These are phyloP conservation scores for Varanus komodoensis DNA, from an alignment of 2,113 vertebrate genomes.

Conservation along the genomic window DNA sequence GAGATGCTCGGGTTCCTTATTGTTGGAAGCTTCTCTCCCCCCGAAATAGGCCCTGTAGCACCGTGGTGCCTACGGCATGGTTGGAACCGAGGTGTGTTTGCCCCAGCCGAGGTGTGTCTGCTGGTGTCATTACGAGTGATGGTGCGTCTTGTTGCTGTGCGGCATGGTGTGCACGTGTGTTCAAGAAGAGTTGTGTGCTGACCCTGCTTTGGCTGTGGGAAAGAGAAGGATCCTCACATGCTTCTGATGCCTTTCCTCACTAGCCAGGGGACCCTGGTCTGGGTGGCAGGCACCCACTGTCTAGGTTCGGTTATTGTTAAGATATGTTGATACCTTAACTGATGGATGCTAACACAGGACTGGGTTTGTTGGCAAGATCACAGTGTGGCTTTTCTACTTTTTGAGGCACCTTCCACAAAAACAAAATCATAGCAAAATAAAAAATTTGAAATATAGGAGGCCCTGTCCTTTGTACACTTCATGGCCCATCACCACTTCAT, in stretches of 20 bases:
- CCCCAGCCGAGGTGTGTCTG: background rate
- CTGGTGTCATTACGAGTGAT: background rate
- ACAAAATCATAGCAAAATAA: background rate
- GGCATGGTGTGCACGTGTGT: conserved; percentile 51
- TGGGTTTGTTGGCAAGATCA: conserved; percentile 13
- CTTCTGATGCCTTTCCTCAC: background rate
- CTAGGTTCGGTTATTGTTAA: background rate
- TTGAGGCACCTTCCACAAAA: conserved; percentile 39
- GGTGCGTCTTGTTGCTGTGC: conserved; percentile 43
- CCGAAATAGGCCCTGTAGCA: background rate
- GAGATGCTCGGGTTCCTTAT: conserved; percentile 41
- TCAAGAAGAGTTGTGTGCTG: background rate
- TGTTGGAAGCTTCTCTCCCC: background rate
- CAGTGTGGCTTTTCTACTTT: background rate
- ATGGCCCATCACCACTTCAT: conserved; percentile 50
- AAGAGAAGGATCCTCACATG: background rate
- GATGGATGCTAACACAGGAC: conserved; percentile 20
- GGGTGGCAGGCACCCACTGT: conserved; percentile 11
- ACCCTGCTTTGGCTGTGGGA: background rate
- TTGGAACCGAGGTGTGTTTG: background rate
- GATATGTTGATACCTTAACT: conserved; percentile 28
- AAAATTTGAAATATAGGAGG: conserved; percentile 28
- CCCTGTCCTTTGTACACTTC: conserved; percentile 4
- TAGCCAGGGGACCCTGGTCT: background rate
- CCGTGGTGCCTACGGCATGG: background rate